Evolutionary conservation across 1,140 invertebrate genomes (phyloP).

Genomic region (Myzus persicae): DNA sequence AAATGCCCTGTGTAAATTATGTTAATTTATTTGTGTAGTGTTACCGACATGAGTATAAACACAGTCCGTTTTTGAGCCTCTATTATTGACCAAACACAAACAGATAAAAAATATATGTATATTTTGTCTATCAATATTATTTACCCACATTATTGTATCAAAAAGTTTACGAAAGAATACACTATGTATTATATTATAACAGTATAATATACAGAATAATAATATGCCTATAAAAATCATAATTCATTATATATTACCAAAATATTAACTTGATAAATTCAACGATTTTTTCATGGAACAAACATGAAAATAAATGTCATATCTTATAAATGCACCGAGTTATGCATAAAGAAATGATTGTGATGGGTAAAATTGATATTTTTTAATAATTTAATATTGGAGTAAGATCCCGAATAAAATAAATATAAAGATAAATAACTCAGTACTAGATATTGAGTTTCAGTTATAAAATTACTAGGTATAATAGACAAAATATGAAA

Average conservation of each 20-base stretch:
- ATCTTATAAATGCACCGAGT: neutral
- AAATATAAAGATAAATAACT: neutral
- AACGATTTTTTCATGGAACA: no score
- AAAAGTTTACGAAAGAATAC: neutral
- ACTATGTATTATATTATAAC: neutral
- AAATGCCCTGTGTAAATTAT: slow-evolving; percentile 24
- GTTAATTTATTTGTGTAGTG: neutral
- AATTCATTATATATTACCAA: neutral
- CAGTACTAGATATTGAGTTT: neutral
- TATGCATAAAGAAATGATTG: neutral
- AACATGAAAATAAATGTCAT: neutral
- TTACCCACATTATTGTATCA: neutral
- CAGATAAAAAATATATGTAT: neutral
- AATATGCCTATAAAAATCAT: neutral
- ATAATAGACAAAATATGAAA: neutral
- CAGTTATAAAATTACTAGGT: neutral
- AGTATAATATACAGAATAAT: neutral
- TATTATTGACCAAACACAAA: neutral
- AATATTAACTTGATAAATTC: neutral
- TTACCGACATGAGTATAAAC: neutral
- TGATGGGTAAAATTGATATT: neutral
- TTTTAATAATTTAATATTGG: neutral
- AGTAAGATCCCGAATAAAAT: neutral
- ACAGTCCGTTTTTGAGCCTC: neutral
- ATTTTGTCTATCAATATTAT: neutral